Evolutionary conservation across 2,797 vertebrate genomes (phyloP).

Genomic region (Podarcis lilfordi): DNA sequence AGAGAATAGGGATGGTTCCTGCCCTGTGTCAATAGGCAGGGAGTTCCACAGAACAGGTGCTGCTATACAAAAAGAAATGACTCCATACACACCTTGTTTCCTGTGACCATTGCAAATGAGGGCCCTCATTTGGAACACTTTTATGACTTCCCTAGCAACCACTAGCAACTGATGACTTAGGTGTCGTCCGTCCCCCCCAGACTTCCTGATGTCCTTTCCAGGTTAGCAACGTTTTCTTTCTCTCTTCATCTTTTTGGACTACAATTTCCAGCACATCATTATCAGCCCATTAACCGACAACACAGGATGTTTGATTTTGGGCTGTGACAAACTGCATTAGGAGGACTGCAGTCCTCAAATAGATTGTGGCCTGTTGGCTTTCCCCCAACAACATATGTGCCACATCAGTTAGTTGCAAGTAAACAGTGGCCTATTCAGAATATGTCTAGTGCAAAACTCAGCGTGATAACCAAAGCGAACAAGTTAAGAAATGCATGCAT

Average conservation of each 20-base stretch:
- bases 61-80: no score
- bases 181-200: no score
- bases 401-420: background rate
- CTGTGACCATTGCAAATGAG: background rate
- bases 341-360: background rate
- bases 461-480: background rate
- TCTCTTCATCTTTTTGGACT: background rate
- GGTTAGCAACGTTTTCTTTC: background rate
- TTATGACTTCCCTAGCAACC: background rate
- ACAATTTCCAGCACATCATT: background rate
- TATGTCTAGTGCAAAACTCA: background rate
- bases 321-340: background rate
- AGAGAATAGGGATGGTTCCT: no score
- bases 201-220: background rate
- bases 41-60: no score
- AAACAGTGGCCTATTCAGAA: slow-evolving; percentile 7
- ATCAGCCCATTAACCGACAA: background rate
- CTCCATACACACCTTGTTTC: background rate
- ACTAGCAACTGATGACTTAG: background rate
- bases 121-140: background rate
- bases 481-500: background rate
- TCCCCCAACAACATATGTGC: background rate
- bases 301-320: slow-evolving; percentile 9
- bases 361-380: slow-evolving; percentile 4
- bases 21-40: no score